Percentiles rank a stretch among this genome's conserved stretches.
phyloP scores from a whole-genome alignment of 2,888 invertebrate genomes.

The Parapristionchus giblindavisi region DNA sequence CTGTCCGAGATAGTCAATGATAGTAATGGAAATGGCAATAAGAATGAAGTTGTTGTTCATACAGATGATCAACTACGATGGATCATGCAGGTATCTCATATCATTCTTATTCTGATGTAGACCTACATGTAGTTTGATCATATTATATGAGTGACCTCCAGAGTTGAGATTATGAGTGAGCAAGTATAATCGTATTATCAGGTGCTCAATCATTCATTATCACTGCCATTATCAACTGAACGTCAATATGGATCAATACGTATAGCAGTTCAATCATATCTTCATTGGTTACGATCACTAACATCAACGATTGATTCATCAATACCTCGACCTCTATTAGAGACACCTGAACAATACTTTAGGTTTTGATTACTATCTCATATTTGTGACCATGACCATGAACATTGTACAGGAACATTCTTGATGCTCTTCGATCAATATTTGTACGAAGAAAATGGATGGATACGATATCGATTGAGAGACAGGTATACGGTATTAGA shows the following conservation, averaged over 20 bases:
- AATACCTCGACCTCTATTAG: constrained; percentile 53
- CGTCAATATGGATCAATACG: constrained; percentile 48
- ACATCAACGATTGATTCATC: constrained; percentile 52
- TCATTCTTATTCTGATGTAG: background rate
- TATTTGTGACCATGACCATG: background rate
- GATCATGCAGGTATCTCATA: constrained; percentile 63
- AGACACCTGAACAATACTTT: constrained; percentile 59
- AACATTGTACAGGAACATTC: constrained; percentile 52
- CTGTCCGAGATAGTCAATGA: constrained; percentile 50
- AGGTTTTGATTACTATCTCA: constrained; percentile 40
- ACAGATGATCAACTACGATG: constrained; percentile 65
- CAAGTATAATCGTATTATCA: constrained; percentile 38
- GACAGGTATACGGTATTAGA: constrained; percentile 33
- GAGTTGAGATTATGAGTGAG: constrained; percentile 34
- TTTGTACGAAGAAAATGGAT: constrained; percentile 52
- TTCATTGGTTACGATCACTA: constrained; percentile 55
- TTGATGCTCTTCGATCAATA: constrained; percentile 61
- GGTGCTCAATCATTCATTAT: constrained; percentile 64
- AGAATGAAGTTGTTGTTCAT: constrained; percentile 25
- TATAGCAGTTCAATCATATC: constrained; percentile 41
- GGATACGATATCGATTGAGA: constrained; percentile 9
- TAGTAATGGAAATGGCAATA: constrained; percentile 39
- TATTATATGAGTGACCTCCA: constrained; percentile 5
- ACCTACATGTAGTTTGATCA: background rate
- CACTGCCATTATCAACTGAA: constrained; percentile 56